A percentile compares a stretch with the other conserved stretches of the same genome.
phyloP scores from a whole-genome alignment of 2,797 vertebrate species.

The Molossus alvarezi region DNA sequence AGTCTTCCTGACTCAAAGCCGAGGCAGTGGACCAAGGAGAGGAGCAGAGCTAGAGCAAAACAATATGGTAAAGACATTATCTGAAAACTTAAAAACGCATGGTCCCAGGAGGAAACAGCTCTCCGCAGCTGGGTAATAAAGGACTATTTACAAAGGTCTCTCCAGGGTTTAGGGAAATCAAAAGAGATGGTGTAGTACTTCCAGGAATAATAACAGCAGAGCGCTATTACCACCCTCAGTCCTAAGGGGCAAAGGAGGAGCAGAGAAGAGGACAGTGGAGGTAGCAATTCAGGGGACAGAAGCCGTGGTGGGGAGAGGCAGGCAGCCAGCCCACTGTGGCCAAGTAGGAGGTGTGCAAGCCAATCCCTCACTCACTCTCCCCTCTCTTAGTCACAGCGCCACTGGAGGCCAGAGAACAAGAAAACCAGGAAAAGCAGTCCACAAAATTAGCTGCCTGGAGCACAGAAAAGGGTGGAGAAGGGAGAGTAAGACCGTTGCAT shows the following conservation, averaged over 20 bases:
- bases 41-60: neutral
- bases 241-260: neutral
- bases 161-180: neutral
- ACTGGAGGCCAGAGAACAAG: neutral
- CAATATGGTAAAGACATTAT: neutral
- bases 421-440: neutral
- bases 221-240: too few species aligned
- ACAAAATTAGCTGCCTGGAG: neutral
- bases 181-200: neutral
- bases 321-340: neutral
- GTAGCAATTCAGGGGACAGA: neutral
- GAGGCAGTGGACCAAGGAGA: neutral
- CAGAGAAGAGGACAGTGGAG: neutral
- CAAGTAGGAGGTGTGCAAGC: neutral
- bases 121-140: neutral
- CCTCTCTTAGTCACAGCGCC: neutral
- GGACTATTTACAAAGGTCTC: neutral
- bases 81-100: neutral
- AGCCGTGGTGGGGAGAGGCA: neutral
- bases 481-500: too few species aligned
- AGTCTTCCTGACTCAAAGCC: neutral
- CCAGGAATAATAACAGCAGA: neutral
- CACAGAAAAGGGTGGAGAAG: too few species aligned
- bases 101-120: neutral
- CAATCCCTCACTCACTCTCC: neutral